Conservation (phyloP, 2,888 invertebrate species). For the Galeopsomyia nigrocyanea region DNA sequence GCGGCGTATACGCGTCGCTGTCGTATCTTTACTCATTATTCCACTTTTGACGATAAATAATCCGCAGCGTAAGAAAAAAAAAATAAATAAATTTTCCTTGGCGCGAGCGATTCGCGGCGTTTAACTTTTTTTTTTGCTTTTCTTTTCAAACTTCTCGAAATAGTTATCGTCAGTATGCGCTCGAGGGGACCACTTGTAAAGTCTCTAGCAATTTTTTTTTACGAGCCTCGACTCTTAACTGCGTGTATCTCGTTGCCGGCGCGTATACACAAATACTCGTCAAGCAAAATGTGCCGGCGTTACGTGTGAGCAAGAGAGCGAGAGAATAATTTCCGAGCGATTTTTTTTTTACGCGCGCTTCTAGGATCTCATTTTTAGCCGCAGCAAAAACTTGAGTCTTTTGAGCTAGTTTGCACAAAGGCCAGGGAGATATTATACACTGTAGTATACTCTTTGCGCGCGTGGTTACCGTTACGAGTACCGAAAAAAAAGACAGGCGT, state of each 20-base stretch:
- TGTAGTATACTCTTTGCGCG: constrained; percentile 11
- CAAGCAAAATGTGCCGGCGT: no score
- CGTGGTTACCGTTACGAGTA: constrained; percentile 19
- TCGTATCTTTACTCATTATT: neutral
- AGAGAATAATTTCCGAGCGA: neutral
- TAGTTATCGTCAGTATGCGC: no score
- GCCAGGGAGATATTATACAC: neutral
- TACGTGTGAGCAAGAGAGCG: no score
- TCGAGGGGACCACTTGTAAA: no score
- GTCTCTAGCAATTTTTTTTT: no score
- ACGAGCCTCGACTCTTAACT: no score
- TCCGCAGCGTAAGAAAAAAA: neutral
- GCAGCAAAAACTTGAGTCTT: constrained; percentile 15
- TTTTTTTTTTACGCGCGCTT: constrained; percentile 9
- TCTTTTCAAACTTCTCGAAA: no score
- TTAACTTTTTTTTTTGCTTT: no score
- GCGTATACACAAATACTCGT: no score
- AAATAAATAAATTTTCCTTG: constrained; percentile 9
- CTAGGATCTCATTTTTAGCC: constrained; percentile 5
- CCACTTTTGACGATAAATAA: neutral
- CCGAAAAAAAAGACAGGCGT: constrained; percentile 12
- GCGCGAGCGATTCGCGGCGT: no score
- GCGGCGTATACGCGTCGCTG: neutral
- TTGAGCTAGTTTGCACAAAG: constrained; percentile 11
- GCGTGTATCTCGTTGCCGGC: no score